Percentiles rank a stretch among this genome's conserved stretches.
These are phyloP conservation scores for Tolmerus cingulatus DNA, from an alignment of 2,888 invertebrate species.

Conservation along the genomic window DNA sequence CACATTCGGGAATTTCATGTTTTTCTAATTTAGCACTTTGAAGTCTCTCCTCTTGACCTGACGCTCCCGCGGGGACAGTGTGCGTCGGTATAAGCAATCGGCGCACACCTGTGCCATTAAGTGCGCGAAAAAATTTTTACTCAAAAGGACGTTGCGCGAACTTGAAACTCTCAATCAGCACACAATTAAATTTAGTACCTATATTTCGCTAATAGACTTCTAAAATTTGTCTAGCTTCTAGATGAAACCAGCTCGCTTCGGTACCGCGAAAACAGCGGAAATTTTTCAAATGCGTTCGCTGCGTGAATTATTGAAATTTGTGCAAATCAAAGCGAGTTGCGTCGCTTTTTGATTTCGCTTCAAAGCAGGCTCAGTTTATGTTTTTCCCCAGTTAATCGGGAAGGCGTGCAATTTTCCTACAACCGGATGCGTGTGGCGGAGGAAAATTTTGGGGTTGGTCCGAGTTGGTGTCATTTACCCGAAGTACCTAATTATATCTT, in stretches of 20 bases:
- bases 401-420: background rate
- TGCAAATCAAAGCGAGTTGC: background rate
- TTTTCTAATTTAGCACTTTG: background rate
- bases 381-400: background rate
- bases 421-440: background rate
- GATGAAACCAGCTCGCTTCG: background rate
- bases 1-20: background rate
- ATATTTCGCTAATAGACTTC: background rate
- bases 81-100: background rate
- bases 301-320: background rate
- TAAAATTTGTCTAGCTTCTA: background rate
- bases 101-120: background rate
- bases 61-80: background rate
- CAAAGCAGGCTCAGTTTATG: background rate
- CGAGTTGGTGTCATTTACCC: background rate
- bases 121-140: background rate
- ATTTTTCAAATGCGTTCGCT: background rate
- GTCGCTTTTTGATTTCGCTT: background rate
- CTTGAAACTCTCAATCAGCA: constrained; percentile 41
- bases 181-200: background rate
- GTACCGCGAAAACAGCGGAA: background rate
- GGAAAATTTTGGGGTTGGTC: background rate
- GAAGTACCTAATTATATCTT: background rate
- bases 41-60: background rate
- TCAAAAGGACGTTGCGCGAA: constrained; percentile 47